Base-by-base conservation (phyloP, 2,888 invertebrate species). In the Meteorus colon region DNA sequence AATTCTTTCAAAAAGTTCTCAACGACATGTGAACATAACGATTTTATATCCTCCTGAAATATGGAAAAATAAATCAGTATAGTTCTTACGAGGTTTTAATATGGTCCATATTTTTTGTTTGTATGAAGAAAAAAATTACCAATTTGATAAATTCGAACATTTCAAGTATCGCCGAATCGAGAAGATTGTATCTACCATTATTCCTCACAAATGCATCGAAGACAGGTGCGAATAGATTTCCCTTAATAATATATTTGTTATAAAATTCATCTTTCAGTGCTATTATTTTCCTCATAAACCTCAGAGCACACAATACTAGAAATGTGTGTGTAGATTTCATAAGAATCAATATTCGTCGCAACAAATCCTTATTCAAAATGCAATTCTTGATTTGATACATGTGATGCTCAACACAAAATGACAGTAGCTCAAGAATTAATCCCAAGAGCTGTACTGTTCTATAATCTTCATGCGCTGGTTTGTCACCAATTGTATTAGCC, bases 341-440 rank as follows among this genome's bases (percentile, higher is more conserved):
- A 82, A 99, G 93, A 84, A 98, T 97, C 84, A 99, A 92, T 90
- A 99, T 97, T 90, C 97, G 94, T 89, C 97, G 95, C 81, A 99
- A 93, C 83, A 99, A 93, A 91, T 99, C 98, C 92, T 98, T 98
- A 91, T 97, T 97, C 87, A 99, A 93, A 90, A 98, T 96, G 91
- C 97, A 98, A 90, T 98, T 98, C 90, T 98, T 98, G 90, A 99
- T 98, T 92, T 99, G 97, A 92, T 97, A 98, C 77, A 97, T 96
- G 91, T 99, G 99, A 92, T 99, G 99, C 90, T 99, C 99, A 68
- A 99, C 98, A 91, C 99, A 99, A 91, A 99, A 99, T 59, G 98
- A 96, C 81, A 99, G 91, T 84, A 99, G 92, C 90, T 99, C 99
- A 85, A 99, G 91, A 80, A 99, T 97, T 82, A 99, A 92, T 74